Evolutionary conservation across 2,797 vertebrate genomes (phyloP), one percentile per base, ranked within the genome.

Genomic region (Bufotes viridis): DNA sequence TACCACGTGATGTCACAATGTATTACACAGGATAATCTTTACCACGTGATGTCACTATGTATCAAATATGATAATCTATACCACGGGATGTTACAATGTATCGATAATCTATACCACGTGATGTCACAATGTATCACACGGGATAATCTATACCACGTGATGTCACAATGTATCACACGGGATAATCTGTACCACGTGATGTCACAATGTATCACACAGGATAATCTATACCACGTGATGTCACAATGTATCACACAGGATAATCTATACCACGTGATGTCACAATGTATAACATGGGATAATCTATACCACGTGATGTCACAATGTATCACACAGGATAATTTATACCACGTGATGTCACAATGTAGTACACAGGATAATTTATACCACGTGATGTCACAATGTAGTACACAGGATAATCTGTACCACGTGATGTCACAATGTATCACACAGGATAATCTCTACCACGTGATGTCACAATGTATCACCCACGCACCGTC

Each of bases 401-500:
- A 7, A 42, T 7, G 14, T 70, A 6, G 34, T 26, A 29, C 67
- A 22, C 61, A 10, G 61, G 20, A 63, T 7, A n/a, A 63, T 42
- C 34, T 42, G 5, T 42, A 42, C 34, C 34, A 42, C 61, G 34
- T 14, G 1, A n/a, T n/a, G n/a, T n/a, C n/a, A n/a, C n/a, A n/a
- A 65, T 24, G n/a, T 24, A n/a, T n/a, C n/a, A n/a, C n/a, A n/a
- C n/a, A n/a, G n/a, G n/a, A n/a, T n/a, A n/a, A n/a, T n/a, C n/a
- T n/a, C n/a, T 34, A 34, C 34, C 34, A 34, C n/a, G 24, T 15
- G 15, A 58, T 15, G 13, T 15, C 15, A 58, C 63, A 12, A 24
- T 14, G 10, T 67, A 67, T 67, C n/a, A 12, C 63, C 9, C 2
- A 29, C 29, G 11, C 51, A 90, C 91, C 79, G 87, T 87, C 76